Evolutionary conservation across 2,888 invertebrate genomes (phyloP), one percentile per base, ranked within the genome.

Genomic region (Merodon equestris): DNA sequence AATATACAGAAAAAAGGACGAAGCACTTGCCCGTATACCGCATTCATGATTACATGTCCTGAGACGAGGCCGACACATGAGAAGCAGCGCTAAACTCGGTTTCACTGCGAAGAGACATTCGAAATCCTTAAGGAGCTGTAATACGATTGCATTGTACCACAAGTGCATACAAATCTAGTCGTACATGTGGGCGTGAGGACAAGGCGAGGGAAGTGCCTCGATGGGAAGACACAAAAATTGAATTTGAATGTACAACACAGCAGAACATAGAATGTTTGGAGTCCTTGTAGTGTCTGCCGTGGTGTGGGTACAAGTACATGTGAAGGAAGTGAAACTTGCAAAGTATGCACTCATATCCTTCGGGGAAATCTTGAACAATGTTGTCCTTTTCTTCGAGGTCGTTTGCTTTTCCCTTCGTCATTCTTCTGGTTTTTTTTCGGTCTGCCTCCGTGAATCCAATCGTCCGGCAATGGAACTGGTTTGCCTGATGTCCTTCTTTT

Each of bases 291-390:
- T 67, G 67, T 58, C 61, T 76, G 15, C 47, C 14, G 68, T 50
- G 53, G 40, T 14, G 36, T 47, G 18, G 50, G 51, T 44, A 48
- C 60, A 66, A 63, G n/a, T n/a, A n/a, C n/a, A 27, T 27, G 27
- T 27, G 27, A 27, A 27, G 27, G 27, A 73, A 47, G 68, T 64
- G 47, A 64, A 74, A 74, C 74, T 64, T 73, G 74, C 79, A 68
- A 79, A 73, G 64, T 68, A 73, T 73, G 73, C 79, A 79, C 74
- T 79, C 73, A 73, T 70, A 70, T 70, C 74, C 79, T 64, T 60
- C 60, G 50, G 79, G 77, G 74, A 79, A 79, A 79, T 79, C 79
- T 79, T 60, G 74, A 68, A 74, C 79, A 74, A 68, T 74, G 79
- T 79, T 73, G 63, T 74, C 74, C 73, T 79, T 68, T 74, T 74